Base-by-base conservation (phyloP, 2,888 invertebrate species). In the Drosophila anceps region DNA sequence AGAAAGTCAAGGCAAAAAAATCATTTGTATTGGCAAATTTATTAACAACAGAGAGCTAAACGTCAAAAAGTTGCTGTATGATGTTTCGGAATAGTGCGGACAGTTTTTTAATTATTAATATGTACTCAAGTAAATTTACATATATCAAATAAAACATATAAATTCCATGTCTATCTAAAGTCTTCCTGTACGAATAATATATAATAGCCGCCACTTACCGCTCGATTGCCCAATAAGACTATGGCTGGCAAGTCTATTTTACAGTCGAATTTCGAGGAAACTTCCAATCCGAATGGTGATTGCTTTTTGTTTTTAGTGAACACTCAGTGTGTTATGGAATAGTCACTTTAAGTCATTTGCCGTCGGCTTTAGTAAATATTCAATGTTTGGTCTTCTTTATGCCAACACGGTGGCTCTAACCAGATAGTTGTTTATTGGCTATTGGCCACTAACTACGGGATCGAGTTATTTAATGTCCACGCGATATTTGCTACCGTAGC, bases 351-450 rank as follows among this genome's bases (percentile, higher is more conserved):
- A 8, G 35, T 46, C 37, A 54, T 46, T 69, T 62, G 50, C 61
- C 67, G 69, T 15, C 73, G 77, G 66, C 35, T 37, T 1, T 15
- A 10, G 4, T 41, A 35, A 55, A 43, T 62, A 66, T 62, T 24
- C 5, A 43, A 59, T 33, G 58, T n/a, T 9, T 8, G 15, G 9
- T 54, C 53, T 54, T 35, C 64, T 37, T 15, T 35, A 46, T 18
- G 15, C 24, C 15, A 18, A 15, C 18, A 37, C 43, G 29, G 39
- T 33, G 44, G 46, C 65, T 33, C 60, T 51, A 73, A 69, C 69
- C 67, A 76, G 69, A 64, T 68, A 53, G 37, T 33, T 62, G 69
- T 71, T 71, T 71, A 80, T 73, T 76, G 67, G 71, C 59, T 58
- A 63, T 76, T 71, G 64, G 50, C 62, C 75, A 75, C 76, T 63